These are phyloP conservation scores for Tyrannus savana DNA, from an alignment of 2,113 vertebrate genomes.

Conservation along the genomic window DNA sequence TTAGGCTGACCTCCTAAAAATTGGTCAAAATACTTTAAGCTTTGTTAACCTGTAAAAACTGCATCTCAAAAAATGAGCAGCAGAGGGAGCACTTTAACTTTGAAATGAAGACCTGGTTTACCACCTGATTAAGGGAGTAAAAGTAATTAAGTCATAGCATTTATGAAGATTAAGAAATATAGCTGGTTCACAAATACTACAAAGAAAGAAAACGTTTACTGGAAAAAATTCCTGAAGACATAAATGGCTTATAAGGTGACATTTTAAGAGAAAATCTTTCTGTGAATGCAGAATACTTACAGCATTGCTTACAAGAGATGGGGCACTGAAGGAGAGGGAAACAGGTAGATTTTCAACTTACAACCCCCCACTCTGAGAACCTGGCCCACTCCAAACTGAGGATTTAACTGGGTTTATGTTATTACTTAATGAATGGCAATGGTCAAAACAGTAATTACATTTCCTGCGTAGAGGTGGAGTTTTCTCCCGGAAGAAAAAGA, in stretches of 20 bases:
- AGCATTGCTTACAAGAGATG: neutral
- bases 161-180: slow-evolving; percentile 73
- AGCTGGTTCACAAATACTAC: slow-evolving; percentile 50
- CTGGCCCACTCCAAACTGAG: neutral
- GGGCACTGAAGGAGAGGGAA: neutral
- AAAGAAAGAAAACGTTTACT: slow-evolving; percentile 34
- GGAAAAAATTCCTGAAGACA: slow-evolving; percentile 28
- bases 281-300: neutral
- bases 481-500: neutral
- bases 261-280: neutral
- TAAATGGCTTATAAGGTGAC: neutral
- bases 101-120: slow-evolving; percentile 31
- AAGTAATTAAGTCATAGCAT: slow-evolving; percentile 67
- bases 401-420: neutral
- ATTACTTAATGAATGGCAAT: slow-evolving; percentile 5
- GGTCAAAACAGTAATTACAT: slow-evolving; percentile 17
- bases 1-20: neutral
- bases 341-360: slow-evolving; percentile 11
- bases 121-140: slow-evolving; percentile 57
- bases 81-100: slow-evolving; percentile 79
- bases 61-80: slow-evolving; percentile 59
- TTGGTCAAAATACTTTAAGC: neutral
- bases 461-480: neutral
- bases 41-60: neutral
- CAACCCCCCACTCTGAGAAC: neutral